Evolutionary conservation across 2,888 invertebrate genomes (phyloP).

Genomic region (Oscheius sp.): DNA sequence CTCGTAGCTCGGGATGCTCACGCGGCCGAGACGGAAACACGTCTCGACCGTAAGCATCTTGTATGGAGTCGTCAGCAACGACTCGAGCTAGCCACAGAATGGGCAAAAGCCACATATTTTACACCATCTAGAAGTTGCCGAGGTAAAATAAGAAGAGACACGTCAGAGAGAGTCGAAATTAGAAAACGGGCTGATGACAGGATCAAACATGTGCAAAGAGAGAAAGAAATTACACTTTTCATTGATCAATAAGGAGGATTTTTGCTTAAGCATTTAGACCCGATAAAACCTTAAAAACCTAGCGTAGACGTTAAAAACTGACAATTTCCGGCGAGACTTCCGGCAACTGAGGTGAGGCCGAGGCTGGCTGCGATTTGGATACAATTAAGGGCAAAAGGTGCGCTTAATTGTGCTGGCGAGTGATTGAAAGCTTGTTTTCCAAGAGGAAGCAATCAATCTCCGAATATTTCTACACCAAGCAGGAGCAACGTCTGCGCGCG

Average conservation of each 20-base stretch:
- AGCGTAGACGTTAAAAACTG: not conserved
- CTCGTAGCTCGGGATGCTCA: conserved; percentile 55
- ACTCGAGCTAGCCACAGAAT: conserved; percentile 18
- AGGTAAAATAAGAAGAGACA: conserved; percentile 18
- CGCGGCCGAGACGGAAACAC: conserved; percentile 13
- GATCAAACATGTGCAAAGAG: conserved; percentile 14
- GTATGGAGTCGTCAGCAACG: conserved; percentile 31
- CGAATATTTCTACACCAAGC: not conserved
- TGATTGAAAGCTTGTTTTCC: conserved; percentile 21
- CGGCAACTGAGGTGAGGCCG: conserved; percentile 15
- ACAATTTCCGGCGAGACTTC: conserved; percentile 23
- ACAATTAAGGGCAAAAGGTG: conserved; percentile 35
- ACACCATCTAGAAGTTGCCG: conserved; percentile 29
- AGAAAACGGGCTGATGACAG: conserved; percentile 8
- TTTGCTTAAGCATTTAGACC: not conserved
- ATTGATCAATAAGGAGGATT: conserved; percentile 6
- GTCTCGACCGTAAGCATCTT: conserved; percentile 30
- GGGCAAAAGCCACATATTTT: conserved; percentile 28
- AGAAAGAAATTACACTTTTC: conserved; percentile 14
- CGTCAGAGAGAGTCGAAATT: conserved; percentile 28
- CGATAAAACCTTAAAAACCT: not conserved
- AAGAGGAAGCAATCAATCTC: conserved; percentile 20
- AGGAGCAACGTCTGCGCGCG: conserved; percentile 3
- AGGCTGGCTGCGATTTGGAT: conserved; percentile 5
- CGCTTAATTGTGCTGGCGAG: conserved; percentile 27